Percentiles rank a stretch among this genome's conserved stretches.
phyloP scores from a whole-genome alignment of 1,140 invertebrate species.

The Gonatopus flavifemur region DNA sequence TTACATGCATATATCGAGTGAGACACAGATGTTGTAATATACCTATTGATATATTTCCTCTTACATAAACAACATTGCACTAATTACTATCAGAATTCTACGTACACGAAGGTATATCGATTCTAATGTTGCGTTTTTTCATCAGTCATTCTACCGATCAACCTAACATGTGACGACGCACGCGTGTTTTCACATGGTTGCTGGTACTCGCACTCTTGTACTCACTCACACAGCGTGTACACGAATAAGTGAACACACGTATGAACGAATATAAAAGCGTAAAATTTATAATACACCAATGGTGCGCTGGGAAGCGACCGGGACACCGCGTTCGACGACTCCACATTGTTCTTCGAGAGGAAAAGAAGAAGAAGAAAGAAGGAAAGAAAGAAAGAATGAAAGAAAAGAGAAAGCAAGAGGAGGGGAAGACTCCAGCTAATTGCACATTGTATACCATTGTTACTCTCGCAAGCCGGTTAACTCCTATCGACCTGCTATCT shows the following conservation, averaged over 20 bases:
- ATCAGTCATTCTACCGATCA: no score
- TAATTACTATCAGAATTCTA: no score
- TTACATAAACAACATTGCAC: no score
- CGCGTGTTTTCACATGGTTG: background rate
- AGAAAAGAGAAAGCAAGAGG: background rate
- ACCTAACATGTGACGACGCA: background rate
- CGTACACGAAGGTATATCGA: no score
- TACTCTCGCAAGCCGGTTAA: slow-evolving; percentile 46
- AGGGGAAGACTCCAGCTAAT: slow-evolving; percentile 46
- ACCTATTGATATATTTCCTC: no score
- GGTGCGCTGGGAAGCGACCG: slow-evolving; percentile 37
- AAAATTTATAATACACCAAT: slow-evolving; percentile 25
- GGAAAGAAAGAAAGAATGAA: background rate
- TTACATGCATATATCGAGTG: no score
- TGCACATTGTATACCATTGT: slow-evolving; percentile 56
- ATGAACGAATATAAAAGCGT: slow-evolving; percentile 6
- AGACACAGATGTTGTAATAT: no score
- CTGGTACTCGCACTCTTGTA: background rate
- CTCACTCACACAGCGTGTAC: slow-evolving; percentile 5
- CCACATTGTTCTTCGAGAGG: slow-evolving; percentile 45
- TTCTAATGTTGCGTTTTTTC: no score
- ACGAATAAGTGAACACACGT: slow-evolving; percentile 13
- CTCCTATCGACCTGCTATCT: slow-evolving; percentile 56
- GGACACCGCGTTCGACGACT: slow-evolving; percentile 36
- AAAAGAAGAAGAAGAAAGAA: background rate